Base-by-base conservation (phyloP, 2,797 vertebrate genomes). In the Potorous gilbertii region DNA sequence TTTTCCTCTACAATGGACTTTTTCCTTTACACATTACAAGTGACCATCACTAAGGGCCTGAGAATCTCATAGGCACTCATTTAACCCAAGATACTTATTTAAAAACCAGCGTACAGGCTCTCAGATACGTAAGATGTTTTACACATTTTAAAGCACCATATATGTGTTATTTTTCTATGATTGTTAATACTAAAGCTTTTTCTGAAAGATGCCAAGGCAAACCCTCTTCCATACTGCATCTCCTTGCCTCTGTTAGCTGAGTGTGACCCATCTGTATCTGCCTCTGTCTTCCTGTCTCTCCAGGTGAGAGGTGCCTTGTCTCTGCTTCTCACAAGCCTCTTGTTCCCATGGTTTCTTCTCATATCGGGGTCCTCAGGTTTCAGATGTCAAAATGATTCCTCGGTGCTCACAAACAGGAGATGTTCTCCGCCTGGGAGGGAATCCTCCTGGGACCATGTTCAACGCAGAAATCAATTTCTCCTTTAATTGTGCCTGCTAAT, bases 401-500 rank as follows among this genome's bases (percentile, higher is more conserved):
- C 40, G 40, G 74, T 87, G 40, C 40, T 87, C 74, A 50, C 74
- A 87, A 87, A 87, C 74, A 87, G 40, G 40, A 24, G 24, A 55
- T 81, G 89, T 54, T 54, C 8, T 29, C 90, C 18, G 18, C 5
- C 46, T 18, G 59, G 74, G 74, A 87, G 40, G 74, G n/a, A 24
- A 16, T 24, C 21, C 57, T 74, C 55, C 29, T 14, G 90, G 54
- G 6, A 11, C 1, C 90, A 5, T 57, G 87, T 91, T 81, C 92
- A n/a, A 66, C 56, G 40, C 94, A n/a, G 92, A 87, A 92, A 55
- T 62, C 90, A 13, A 5, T 90, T 54, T 87, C 92, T 87, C 52
- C 93, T 93, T 55, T 92, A 57, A 90, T 34, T 55, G 81, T 81
- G 90, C 12, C 31, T 31, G 10, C 50, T 90, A 40, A 55, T 21